Evolutionary conservation across 1,140 invertebrate species (phyloP).

Genomic region (Mylabris phalerata): DNA sequence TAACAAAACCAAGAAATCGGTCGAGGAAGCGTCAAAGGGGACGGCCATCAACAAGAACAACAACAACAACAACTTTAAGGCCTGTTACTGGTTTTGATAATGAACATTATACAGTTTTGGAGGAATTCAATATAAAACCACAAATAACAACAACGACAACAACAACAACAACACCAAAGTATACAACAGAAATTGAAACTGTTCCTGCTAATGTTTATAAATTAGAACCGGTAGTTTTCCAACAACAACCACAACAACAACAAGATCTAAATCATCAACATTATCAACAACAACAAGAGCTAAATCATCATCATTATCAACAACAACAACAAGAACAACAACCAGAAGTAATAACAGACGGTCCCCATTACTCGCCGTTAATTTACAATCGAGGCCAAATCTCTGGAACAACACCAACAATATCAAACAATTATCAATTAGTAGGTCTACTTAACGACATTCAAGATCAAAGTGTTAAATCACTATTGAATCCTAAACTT

Average conservation of each 20-base stretch:
- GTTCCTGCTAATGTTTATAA: slow-evolving; percentile 24
- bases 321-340: neutral
- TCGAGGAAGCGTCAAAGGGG: slow-evolving; percentile 2
- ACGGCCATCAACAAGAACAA: slow-evolving; percentile 3
- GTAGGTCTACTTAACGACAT: slow-evolving; percentile 54
- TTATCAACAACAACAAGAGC: slow-evolving; percentile 25
- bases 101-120: slow-evolving; percentile 30
- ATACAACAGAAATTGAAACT: slow-evolving; percentile 14
- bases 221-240: neutral
- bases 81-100: slow-evolving; percentile 12
- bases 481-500: slow-evolving; percentile 31
- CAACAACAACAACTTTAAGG: slow-evolving; percentile 6
- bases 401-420: neutral
- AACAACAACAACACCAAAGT: slow-evolving; percentile 5
- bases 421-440: slow-evolving; percentile 47
- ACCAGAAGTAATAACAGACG: slow-evolving; percentile 8
- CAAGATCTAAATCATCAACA: neutral
- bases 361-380: slow-evolving; percentile 12
- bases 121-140: slow-evolving; percentile 26
- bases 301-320: neutral
- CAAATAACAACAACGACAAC: slow-evolving; percentile 1
- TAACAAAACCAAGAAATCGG: too few relatives aligned
- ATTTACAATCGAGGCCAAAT: slow-evolving; percentile 8
- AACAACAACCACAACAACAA: slow-evolving; percentile 2
- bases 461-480: slow-evolving; percentile 43